phyloP scores from a whole-genome alignment of 1,140 invertebrate species.

The Euwallacea similis region DNA sequence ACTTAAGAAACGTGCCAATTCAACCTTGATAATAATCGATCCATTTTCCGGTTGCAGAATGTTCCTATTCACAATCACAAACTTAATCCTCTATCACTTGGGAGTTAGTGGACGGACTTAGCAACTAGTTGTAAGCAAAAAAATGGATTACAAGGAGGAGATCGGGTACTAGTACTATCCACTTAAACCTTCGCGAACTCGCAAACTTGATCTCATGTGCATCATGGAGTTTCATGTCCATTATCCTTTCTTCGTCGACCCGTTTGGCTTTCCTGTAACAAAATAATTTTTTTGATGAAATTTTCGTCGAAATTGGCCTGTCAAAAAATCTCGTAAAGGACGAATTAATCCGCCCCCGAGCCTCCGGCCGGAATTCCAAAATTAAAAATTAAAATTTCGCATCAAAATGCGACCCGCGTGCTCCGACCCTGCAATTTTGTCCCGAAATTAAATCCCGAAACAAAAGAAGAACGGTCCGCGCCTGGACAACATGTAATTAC shows the following conservation, averaged over 20 bases:
- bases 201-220: no score
- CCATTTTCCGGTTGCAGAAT: conserved; percentile 25
- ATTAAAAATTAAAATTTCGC: conserved; percentile 34
- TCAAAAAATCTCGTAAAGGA: neutral
- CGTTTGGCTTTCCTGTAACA: conserved; percentile 46
- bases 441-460: conserved; percentile 23
- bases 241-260: conserved; percentile 46
- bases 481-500: conserved; percentile 38
- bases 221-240: neutral
- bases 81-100: conserved; percentile 34
- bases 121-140: conserved; percentile 15
- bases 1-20: neutral
- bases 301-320: conserved; percentile 15
- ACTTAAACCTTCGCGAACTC: no score
- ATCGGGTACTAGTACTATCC: neutral
- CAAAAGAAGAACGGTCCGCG: conserved; percentile 29
- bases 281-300: conserved; percentile 32
- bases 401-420: conserved; percentile 27
- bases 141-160: conserved; percentile 4
- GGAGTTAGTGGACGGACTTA: conserved; percentile 15
- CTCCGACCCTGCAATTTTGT: conserved; percentile 19
- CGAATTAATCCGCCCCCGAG: conserved; percentile 8
- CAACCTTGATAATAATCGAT: neutral
- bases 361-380: conserved; percentile 11
- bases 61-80: neutral